A percentile compares a stretch with the other conserved stretches of the same genome.
phyloP scores from a whole-genome alignment of 2,113 vertebrate species.

The Helogale parvula region DNA sequence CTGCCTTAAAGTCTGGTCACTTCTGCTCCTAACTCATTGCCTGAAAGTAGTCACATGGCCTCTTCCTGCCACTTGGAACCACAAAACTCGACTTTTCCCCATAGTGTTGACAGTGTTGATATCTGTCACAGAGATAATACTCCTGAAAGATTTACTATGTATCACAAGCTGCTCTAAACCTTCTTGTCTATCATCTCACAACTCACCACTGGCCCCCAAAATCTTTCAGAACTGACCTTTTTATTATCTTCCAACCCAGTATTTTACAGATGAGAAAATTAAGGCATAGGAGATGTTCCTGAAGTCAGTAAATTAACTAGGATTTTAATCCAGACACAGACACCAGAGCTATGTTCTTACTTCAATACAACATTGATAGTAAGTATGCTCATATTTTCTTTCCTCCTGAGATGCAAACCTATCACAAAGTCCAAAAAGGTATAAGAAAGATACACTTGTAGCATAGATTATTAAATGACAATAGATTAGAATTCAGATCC shows the following conservation, averaged over 20 bases:
- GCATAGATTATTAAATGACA: not conserved
- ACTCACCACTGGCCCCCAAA: not conserved
- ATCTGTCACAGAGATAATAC: no score
- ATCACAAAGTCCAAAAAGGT: not conserved
- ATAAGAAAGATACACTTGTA: rapidly evolving
- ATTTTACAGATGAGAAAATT: not conserved
- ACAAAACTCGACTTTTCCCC: not conserved
- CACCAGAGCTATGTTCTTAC: not conserved
- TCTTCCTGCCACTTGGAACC: not conserved
- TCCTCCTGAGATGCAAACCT: not conserved
- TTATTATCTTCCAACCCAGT: not conserved
- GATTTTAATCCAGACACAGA: not conserved
- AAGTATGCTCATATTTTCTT: not conserved
- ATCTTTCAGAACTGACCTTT: not conserved
- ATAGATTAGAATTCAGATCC: not conserved
- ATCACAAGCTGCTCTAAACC: not conserved
- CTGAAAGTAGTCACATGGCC: not conserved
- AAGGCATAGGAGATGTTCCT: not conserved
- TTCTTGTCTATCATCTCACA: not conserved
- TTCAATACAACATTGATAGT: not conserved
- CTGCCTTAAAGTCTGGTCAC: not conserved
- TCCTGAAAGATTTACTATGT: not conserved
- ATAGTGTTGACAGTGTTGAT: not conserved
- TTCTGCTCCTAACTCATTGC: not conserved
- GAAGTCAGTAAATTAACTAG: not conserved